phyloP scores from a whole-genome alignment of 1,140 invertebrate genomes.

The Globodera rostochiensis region DNA sequence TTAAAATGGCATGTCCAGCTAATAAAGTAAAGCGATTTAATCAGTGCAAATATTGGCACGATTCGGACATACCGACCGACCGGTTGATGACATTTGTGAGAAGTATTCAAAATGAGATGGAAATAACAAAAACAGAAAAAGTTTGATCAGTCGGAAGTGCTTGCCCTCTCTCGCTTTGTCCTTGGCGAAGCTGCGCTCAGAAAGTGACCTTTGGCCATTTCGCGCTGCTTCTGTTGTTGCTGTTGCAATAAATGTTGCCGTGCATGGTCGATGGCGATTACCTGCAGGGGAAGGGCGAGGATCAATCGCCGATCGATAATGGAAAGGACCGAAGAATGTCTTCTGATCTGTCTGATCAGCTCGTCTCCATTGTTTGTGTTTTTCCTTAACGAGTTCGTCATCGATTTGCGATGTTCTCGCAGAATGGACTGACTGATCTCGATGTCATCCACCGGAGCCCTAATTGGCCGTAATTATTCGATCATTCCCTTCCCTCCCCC shows the following conservation, averaged over 20 bases:
- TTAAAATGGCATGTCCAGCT: neutral
- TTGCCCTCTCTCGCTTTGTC: constrained; percentile 8
- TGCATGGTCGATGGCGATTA: constrained; percentile 23
- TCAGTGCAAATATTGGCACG: too few species aligned
- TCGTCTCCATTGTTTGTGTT: constrained; percentile 19
- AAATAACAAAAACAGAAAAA: neutral
- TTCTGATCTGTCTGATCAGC: constrained; percentile 25
- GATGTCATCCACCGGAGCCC: constrained; percentile 20
- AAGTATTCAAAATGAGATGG: too few species aligned
- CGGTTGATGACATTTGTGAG: too few species aligned
- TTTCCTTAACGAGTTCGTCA: constrained; percentile 26
- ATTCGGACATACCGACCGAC: too few species aligned
- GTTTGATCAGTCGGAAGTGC: constrained; percentile 9
- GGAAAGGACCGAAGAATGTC: constrained; percentile 26
- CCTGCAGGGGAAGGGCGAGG: neutral
- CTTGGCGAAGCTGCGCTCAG: constrained; percentile 12
- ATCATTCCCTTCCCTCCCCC: neutral
- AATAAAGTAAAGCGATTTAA: neutral
- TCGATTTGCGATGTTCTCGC: constrained; percentile 28
- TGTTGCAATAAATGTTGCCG: constrained; percentile 18
- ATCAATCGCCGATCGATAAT: neutral
- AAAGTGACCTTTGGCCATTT: constrained; percentile 2
- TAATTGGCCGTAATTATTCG: neutral
- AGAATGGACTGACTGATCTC: constrained; percentile 28
- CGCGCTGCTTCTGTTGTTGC: neutral